Percentiles rank a stretch among this genome's conserved stretches.
phyloP scores from a whole-genome alignment of 1,140 invertebrate species.

The Dreissena polymorpha region DNA sequence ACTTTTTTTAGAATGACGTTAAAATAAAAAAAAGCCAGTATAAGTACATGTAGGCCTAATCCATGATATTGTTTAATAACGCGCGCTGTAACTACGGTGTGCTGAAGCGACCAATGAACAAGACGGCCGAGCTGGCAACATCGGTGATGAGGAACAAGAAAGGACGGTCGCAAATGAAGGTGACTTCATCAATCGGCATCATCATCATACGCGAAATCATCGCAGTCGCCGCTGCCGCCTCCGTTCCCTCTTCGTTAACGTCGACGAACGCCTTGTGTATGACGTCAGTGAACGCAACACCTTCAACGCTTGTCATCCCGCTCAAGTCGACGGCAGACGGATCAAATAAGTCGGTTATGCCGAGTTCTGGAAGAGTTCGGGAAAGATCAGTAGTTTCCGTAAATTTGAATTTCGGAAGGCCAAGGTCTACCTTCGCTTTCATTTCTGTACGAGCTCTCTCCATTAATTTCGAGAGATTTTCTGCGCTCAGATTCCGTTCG shows the following conservation, averaged over 20 bases:
- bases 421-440: conserved; percentile 60
- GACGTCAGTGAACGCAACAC: conserved; percentile 58
- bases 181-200: conserved; percentile 27
- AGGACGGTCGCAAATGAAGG: conserved; percentile 86
- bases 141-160: conserved; percentile 90
- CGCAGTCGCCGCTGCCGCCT: conserved; percentile 78
- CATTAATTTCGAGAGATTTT: conserved; percentile 76
- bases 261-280: conserved; percentile 79
- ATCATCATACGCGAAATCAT: conserved; percentile 57
- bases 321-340: conserved; percentile 83
- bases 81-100: no score
- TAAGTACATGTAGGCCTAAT: no score
- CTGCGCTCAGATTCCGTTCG: conserved; percentile 80
- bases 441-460: conserved; percentile 12
- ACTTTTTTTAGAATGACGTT: no score
- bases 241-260: conserved; percentile 79
- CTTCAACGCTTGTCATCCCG: conserved; percentile 70
- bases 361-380: conserved; percentile 78
- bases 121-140: conserved; percentile 66
- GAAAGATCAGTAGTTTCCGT: conserved; percentile 82
- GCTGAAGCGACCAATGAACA: conserved; percentile 72
- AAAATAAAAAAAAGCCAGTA: no score
- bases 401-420: conserved; percentile 86
- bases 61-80: no score
- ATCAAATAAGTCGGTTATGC: conserved; percentile 84